Conservation (phyloP, 2,797 vertebrate species). For the Lutjanus campechanus region DNA sequence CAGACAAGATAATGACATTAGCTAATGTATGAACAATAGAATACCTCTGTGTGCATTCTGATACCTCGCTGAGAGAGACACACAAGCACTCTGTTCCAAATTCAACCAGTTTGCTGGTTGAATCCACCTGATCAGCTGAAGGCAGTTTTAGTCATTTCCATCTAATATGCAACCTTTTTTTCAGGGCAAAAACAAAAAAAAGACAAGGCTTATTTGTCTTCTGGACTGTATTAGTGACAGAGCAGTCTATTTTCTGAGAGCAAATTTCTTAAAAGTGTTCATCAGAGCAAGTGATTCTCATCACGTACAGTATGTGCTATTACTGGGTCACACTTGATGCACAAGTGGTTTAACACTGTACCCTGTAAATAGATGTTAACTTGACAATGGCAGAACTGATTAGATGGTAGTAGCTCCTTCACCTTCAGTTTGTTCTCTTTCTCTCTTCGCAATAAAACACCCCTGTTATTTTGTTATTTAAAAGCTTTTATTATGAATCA, state of each 20-base stretch:
- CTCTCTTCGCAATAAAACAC: no score
- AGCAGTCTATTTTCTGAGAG: constrained; percentile 40
- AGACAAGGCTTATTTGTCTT: constrained; percentile 36
- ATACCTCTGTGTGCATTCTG: constrained; percentile 76
- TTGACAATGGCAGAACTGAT: constrained; percentile 71
- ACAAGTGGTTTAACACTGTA: constrained; percentile 72
- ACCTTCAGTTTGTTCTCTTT: constrained; percentile 44
- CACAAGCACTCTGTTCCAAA: constrained; percentile 63
- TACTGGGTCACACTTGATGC: constrained; percentile 69
- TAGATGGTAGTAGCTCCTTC: constrained; percentile 60
- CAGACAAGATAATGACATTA: constrained; percentile 87
- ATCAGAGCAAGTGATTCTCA: constrained; percentile 55
- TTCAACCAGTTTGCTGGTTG: constrained; percentile 49
- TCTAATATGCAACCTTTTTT: constrained; percentile 28
- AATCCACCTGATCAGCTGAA: constrained; percentile 50
- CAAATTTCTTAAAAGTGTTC: constrained; percentile 57
- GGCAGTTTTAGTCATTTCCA: constrained; percentile 30
- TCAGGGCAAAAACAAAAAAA: constrained; percentile 35
- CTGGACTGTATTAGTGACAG: constrained; percentile 26
- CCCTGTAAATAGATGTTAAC: constrained; percentile 68
- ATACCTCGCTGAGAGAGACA: constrained; percentile 59
- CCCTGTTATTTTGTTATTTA: no score
- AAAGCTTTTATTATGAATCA: no score
- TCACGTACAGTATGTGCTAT: constrained; percentile 59
- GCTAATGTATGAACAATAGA: constrained; percentile 84